A percentile compares a stretch with the other conserved stretches of the same genome.
phyloP scores from a whole-genome alignment of 2,888 invertebrate genomes.

The Trichopoda pennipes region DNA sequence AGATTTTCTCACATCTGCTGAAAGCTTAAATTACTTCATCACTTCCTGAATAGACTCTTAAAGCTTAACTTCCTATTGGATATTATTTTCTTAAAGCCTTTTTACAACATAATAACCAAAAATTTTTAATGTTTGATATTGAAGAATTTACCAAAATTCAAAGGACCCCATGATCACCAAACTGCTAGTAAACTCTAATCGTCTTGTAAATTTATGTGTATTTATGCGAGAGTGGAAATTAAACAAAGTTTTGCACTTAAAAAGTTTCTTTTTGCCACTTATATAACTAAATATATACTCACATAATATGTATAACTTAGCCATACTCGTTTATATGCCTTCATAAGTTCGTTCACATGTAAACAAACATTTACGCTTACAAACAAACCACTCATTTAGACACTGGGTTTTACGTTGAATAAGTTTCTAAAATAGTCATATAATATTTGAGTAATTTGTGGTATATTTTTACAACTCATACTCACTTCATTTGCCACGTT shows the following conservation, averaged over 20 bases:
- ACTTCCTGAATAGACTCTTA: not conserved
- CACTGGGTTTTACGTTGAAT: slow-evolving; percentile 33
- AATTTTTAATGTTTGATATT: slow-evolving; percentile 25
- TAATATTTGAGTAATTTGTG: slow-evolving; percentile 62
- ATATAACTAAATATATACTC: slow-evolving; percentile 10
- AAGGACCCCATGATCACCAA: not conserved
- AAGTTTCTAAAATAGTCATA: slow-evolving; percentile 64
- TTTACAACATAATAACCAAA: slow-evolving; percentile 15
- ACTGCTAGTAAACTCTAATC: slow-evolving; percentile 31
- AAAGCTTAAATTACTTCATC: no score
- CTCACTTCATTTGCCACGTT: slow-evolving; percentile 51
- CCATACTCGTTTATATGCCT: slow-evolving; percentile 38
- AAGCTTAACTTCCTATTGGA: not conserved
- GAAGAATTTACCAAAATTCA: slow-evolving; percentile 16
- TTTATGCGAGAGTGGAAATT: slow-evolving; percentile 40
- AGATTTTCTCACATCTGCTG: no score
- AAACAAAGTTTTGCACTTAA: slow-evolving; percentile 64
- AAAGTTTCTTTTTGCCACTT: slow-evolving; percentile 54
- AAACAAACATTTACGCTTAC: not conserved
- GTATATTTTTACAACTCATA: slow-evolving; percentile 44
- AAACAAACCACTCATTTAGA: slow-evolving; percentile 16
- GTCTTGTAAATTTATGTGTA: slow-evolving; percentile 42
- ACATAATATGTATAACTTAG: slow-evolving; percentile 21
- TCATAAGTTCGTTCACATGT: not conserved
- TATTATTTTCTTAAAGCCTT: not conserved